A percentile compares a stretch with the other conserved stretches of the same genome.
phyloP scores from a whole-genome alignment of 92 coral and sea anemone species.

The Muricea muricata region DNA sequence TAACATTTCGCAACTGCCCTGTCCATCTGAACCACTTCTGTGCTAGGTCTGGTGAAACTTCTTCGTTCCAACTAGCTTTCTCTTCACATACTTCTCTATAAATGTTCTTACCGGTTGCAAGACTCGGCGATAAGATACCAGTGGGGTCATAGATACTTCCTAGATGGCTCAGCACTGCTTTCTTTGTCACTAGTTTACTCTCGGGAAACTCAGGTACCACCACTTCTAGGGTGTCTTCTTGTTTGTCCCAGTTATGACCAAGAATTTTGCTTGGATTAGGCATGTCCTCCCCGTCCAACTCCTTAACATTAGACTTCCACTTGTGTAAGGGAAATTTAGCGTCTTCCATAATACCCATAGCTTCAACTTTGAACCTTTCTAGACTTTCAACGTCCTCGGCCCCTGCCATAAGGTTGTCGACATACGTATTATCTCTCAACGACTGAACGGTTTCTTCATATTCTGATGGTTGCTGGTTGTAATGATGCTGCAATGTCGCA shows the following conservation, averaged over 20 bases:
- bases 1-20: conserved; percentile 15
- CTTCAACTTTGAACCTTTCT: neutral
- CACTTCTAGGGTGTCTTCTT: conserved; percentile 24
- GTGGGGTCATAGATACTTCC: conserved; percentile 41
- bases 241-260: conserved; percentile 38
- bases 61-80: conserved; percentile 24
- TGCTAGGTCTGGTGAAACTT: conserved; percentile 10
- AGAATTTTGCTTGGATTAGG: conserved; percentile 36
- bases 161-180: conserved; percentile 34
- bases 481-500: too few relatives aligned
- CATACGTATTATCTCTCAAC: conserved; percentile 62
- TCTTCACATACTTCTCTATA: conserved; percentile 55
- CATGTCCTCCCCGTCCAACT: conserved; percentile 34
- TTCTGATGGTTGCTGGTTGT: conserved; percentile 4
- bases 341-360: neutral
- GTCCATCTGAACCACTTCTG: conserved; percentile 30
- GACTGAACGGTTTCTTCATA: conserved; percentile 48
- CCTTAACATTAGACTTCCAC: conserved; percentile 34
- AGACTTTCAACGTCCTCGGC: conserved; percentile 50
- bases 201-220: conserved; percentile 1
- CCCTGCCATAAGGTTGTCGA: conserved; percentile 65
- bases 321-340: conserved; percentile 41
- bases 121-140: conserved; percentile 44
- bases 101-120: conserved; percentile 36
- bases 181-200: conserved; percentile 33